Percentiles rank a stretch among this genome's conserved stretches.
phyloP scores from a whole-genome alignment of 2,888 invertebrate species.

The Ecdyonurus torrentis region DNA sequence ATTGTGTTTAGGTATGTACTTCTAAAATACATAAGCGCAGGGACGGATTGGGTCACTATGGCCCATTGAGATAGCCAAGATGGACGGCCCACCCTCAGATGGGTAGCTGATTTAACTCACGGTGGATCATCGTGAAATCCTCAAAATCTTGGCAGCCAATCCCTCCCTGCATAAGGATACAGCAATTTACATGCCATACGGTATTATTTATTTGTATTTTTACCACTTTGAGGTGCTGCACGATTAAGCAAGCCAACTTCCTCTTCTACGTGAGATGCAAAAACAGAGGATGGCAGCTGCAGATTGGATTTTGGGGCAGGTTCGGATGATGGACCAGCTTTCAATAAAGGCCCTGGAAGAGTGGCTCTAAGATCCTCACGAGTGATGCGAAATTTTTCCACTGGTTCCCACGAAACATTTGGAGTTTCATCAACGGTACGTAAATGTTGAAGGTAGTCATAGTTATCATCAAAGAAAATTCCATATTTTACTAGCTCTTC shows the following conservation, averaged over 20 bases:
- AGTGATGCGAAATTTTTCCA: slow-evolving; percentile 2
- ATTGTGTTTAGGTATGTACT: too few species aligned
- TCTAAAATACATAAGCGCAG: too few species aligned
- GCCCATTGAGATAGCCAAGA: too few species aligned
- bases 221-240: slow-evolving; percentile 54
- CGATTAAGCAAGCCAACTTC: slow-evolving; percentile 66
- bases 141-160: too few species aligned
- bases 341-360: not conserved
- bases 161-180: too few species aligned
- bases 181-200: not conserved
- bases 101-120: too few species aligned
- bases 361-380: not conserved
- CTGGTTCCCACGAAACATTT: slow-evolving; percentile 19
- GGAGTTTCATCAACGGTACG: slow-evolving; percentile 31
- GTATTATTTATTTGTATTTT: not conserved
- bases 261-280: slow-evolving; percentile 75
- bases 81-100: too few species aligned
- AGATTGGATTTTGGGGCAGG: slow-evolving; percentile 21
- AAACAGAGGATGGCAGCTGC: slow-evolving; percentile 69
- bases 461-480: slow-evolving; percentile 86
- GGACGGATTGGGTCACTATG: too few species aligned
- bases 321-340: not conserved
- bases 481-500: slow-evolving; percentile 74
- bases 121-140: too few species aligned
- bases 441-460: slow-evolving; percentile 87